These are phyloP conservation scores for Odontophorus gujanensis DNA, from an alignment of 2,113 vertebrate genomes.

Conservation along the genomic window DNA sequence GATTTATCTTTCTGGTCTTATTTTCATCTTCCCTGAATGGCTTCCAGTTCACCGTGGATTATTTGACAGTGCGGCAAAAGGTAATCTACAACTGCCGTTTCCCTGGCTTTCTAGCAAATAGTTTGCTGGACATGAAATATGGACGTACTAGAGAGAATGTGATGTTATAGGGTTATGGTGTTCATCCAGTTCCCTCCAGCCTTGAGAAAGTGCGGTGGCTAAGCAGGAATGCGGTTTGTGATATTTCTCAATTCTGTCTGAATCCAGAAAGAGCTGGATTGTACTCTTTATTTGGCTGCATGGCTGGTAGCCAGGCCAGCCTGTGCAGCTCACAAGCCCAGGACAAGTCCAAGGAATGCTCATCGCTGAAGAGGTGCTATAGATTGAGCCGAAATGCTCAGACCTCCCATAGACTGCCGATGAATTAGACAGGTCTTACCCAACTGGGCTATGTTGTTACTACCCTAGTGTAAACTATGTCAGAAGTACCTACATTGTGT, in stretches of 20 bases:
- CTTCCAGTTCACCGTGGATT: conserved; percentile 29
- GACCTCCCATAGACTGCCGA: accelerated
- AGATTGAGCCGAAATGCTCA: accelerated
- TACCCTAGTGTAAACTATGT: not conserved
- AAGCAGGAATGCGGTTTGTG: not conserved
- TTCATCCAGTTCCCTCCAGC: not conserved
- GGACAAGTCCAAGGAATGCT: not conserved
- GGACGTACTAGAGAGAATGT: not conserved
- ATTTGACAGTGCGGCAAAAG: conserved; percentile 18
- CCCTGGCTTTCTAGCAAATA: not conserved
- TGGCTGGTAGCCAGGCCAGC: not conserved
- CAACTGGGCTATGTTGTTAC: not conserved
- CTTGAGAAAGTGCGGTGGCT: accelerated
- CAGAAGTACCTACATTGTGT: not conserved
- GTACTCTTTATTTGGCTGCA: not conserved
- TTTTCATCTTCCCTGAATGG: conserved; percentile 41
- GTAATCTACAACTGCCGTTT: not conserved
- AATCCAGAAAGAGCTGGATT: not conserved
- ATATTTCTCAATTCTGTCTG: not conserved
- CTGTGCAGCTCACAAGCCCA: not conserved
- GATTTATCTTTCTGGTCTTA: conserved; percentile 32
- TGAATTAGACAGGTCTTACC: not conserved
- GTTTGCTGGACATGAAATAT: not conserved
- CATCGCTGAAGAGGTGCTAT: accelerated
- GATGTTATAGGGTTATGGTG: not conserved